Percentiles rank a stretch among this genome's conserved stretches.
These are phyloP conservation scores for Myiozetetes cayanensis DNA, from an alignment of 2,113 vertebrate genomes.

Conservation along the genomic window DNA sequence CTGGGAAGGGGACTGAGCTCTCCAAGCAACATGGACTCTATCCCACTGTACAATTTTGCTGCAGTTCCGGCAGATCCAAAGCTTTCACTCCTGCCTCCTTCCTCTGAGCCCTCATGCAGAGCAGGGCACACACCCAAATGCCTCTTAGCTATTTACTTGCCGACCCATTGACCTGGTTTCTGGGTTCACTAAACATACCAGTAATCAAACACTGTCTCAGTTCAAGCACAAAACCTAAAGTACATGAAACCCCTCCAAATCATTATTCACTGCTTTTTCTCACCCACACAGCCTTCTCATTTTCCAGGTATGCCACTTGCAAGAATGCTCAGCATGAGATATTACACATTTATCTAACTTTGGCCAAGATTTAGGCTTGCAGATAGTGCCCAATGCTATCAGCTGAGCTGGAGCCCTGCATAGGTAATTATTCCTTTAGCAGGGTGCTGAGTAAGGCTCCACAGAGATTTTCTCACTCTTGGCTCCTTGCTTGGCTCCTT, in stretches of 20 bases:
- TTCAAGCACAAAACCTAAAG: background rate
- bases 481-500: background rate
- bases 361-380: background rate
- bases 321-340: background rate
- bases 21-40: background rate
- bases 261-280: background rate
- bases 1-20: background rate
- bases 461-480: background rate
- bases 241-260: background rate
- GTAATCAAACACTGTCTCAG: background rate
- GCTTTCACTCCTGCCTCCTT: background rate
- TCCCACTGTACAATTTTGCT: background rate
- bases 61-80: background rate
- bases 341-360: background rate
- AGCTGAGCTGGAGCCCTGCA: background rate
- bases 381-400: background rate
- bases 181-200: background rate
- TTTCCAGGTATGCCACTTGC: background rate
- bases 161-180: background rate
- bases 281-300: background rate
- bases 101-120: background rate
- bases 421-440: background rate
- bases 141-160: background rate
- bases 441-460: background rate
- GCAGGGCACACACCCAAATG: background rate